Evolutionary conservation across 35 echinoderm and acorn worm species (phyloP).

Genomic region (Chiridota heheva): DNA sequence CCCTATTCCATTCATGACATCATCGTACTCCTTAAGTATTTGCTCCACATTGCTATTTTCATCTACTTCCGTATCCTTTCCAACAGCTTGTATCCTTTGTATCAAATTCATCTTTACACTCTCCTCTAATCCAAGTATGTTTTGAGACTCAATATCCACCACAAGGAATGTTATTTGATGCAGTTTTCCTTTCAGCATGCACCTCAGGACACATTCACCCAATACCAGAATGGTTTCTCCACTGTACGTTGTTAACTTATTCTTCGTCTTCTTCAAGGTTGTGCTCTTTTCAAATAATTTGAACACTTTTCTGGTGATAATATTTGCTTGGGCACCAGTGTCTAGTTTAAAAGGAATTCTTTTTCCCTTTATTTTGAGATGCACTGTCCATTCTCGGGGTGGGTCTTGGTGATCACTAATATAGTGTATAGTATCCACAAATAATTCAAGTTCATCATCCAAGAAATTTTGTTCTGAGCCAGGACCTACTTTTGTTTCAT

Average conservation of each 20-base stretch:
- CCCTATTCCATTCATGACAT: background rate
- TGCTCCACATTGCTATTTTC: background rate
- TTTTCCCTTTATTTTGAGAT: conserved; percentile 16
- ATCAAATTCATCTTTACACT: conserved; percentile 9
- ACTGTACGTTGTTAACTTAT: conserved; percentile 18
- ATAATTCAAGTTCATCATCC: conserved; percentile 17
- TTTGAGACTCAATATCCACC: conserved; percentile 38
- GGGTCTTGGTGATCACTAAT: background rate
- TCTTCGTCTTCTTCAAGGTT: background rate
- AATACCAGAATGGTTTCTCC: conserved; percentile 45
- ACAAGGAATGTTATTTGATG: conserved; percentile 10
- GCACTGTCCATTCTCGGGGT: conserved; percentile 19
- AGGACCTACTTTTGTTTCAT: background rate
- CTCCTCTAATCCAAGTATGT: conserved; percentile 18
- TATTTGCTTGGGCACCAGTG: conserved; percentile 16
- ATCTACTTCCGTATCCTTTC: background rate
- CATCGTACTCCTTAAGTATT: conserved; percentile 4
- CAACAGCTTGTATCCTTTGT: background rate
- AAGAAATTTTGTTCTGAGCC: background rate
- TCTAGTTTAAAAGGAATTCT: conserved; percentile 13
- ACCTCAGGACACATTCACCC: conserved; percentile 14
- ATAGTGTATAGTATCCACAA: conserved; percentile 14
- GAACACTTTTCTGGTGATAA: background rate
- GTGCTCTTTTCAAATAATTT: background rate
- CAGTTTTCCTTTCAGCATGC: conserved; percentile 2